Evolutionary conservation across 2,888 invertebrate genomes (phyloP).

Genomic region (Cactoblastis cactorum): DNA sequence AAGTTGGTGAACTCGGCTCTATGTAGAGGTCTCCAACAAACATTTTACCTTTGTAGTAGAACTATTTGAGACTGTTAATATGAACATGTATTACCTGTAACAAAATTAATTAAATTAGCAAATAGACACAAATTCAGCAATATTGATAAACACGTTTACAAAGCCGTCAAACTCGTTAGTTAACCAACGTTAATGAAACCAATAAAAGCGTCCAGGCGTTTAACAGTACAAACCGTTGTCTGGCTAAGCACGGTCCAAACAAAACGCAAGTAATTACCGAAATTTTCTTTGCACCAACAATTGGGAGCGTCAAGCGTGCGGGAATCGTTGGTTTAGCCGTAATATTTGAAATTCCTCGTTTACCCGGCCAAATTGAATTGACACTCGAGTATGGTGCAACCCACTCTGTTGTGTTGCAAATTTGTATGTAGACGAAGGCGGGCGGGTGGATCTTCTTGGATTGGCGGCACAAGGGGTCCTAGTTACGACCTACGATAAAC

Average conservation of each 20-base stretch:
- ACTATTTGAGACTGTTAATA: no score
- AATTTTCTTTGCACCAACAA: conserved; percentile 58
- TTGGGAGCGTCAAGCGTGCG: conserved; percentile 65
- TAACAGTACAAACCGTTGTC: conserved; percentile 11
- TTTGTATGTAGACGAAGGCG: conserved; percentile 26
- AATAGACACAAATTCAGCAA: no score
- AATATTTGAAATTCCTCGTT: conserved; percentile 69
- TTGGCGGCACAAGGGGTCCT: conserved; percentile 46
- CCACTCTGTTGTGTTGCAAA: conserved; percentile 20
- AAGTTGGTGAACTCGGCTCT: no score
- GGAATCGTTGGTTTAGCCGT: conserved; percentile 57
- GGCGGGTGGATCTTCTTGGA: conserved; percentile 34
- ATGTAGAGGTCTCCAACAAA: no score
- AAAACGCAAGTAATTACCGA: conserved; percentile 34
- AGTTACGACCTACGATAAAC: conserved; percentile 74
- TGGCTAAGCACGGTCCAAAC: conserved; percentile 20
- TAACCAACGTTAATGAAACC: background rate
- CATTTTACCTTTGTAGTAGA: no score
- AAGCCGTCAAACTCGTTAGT: background rate
- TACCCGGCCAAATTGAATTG: conserved; percentile 40
- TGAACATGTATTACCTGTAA: background rate
- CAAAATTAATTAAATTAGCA: background rate
- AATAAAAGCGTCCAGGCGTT: background rate
- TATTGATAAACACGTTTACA: no score
- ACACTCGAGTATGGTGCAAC: conserved; percentile 23